These are phyloP conservation scores for Nyleta sp. DNA, from an alignment of 2,888 invertebrate species.

Conservation along the genomic window DNA sequence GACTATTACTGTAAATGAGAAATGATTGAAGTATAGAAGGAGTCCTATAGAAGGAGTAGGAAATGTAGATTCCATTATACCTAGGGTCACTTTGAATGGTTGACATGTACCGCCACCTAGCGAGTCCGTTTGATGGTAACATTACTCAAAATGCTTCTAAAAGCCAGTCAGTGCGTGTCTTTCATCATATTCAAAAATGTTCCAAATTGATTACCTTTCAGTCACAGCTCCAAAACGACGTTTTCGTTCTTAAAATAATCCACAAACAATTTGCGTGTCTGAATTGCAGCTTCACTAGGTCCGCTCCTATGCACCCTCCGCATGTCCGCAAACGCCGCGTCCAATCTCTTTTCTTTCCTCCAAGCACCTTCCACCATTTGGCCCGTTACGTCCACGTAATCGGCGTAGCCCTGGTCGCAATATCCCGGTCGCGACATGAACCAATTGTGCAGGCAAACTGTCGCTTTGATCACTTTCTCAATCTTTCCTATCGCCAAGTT, in stretches of 20 bases:
- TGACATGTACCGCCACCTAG: too few species aligned
- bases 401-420: constrained; percentile 10
- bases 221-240: not conserved
- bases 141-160: too few species aligned
- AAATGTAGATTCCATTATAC: too few species aligned
- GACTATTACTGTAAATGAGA: too few species aligned
- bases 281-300: constrained; percentile 5
- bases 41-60: too few species aligned
- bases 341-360: constrained; percentile 5
- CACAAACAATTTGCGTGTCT: constrained; percentile 6
- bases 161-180: too few species aligned
- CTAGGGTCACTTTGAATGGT: too few species aligned
- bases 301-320: not conserved
- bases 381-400: constrained; percentile 11
- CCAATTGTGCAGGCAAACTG: constrained; percentile 34
- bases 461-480: constrained; percentile 23
- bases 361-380: constrained; percentile 22
- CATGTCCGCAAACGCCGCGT: not conserved
- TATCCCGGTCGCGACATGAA: constrained; percentile 19
- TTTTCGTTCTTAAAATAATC: constrained; percentile 34
- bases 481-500: not conserved
- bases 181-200: too few species aligned
- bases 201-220: not conserved
- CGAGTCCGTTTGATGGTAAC: too few species aligned
- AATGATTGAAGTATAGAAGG: too few species aligned